Base-by-base conservation (phyloP, 1,140 invertebrate species). In the Panagrolaimus sp. region DNA sequence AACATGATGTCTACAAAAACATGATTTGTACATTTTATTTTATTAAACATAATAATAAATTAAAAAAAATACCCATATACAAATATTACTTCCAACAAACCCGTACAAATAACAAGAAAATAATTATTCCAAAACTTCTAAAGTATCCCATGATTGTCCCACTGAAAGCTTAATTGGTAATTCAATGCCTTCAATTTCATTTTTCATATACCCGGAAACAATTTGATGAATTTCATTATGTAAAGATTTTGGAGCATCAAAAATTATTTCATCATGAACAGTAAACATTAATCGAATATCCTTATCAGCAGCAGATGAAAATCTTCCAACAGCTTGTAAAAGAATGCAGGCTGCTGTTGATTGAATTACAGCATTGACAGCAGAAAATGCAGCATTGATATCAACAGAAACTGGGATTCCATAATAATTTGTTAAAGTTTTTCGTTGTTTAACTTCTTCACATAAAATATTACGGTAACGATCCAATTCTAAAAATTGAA, bases 281-380 rank as follows among this genome's bases (percentile, higher is more conserved):
- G 52, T 58, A 28, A 58, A 58, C 17, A 58, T 3, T 21, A 58
- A 21, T 21, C 52, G 52, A 21, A 58, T 58, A 21, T 21, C 21
- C 2, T 38, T 38, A 7, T 38, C 32, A 58, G 28, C 0, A 26
- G 52, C 12, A 12, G 28, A 26, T 21, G 21, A 21, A 28, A 58
- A 58, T 14, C 17, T 58, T 21, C 52, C 28, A 21, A 58, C 21
- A 21, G 52, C 52, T 12, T 21, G 28, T 3, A 58, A 21, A 2
- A 58, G 52, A 58, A 58, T 58, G 14, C 12, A 58, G 0, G 52
- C 52, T 12, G 52, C 52, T 0, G 52, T 26, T 26, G 52, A 58
- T 28, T 58, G 52, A 12, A 58, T 58, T 21, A 58, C 52, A 58
- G 21, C 52, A 58, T 58, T 58, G 15, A 58, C 52, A 28, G 52